Base-by-base conservation (phyloP, 2,888 invertebrate genomes). In the Torymus auratus region DNA sequence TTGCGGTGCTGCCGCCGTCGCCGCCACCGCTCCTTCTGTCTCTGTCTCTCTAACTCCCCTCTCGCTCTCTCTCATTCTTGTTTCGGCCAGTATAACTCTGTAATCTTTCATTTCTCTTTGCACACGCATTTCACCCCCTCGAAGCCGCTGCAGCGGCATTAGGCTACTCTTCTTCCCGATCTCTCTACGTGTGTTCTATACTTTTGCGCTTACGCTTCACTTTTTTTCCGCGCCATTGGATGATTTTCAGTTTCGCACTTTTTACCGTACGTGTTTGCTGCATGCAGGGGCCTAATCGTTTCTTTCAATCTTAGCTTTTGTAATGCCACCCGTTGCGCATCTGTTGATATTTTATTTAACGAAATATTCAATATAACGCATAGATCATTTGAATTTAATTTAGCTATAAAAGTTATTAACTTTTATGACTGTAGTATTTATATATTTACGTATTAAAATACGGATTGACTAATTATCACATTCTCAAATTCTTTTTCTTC, bases 91-190 rank as follows among this genome's bases (percentile, higher is more conserved):
- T 53, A 15, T 69, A 81, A 74, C 77, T 64, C 78, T 69, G 60
- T 78, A 81, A 81, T 81, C 81, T 81, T 81, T 81, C 70, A 67
- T 81, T 81, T 71, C 81, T 78, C 50, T 81, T 74, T 78, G 12
- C 52, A 64, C 52, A 58, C 28, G 41, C 41, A 1, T 41, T 60
- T 58, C 74, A 50, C 74, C 74, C 78, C 81, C 77, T 65, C 69
- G 65, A 7, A 10, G 13, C 10, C 50, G 28, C 3, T 41, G 41
- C 41, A 65, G 58, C 23, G 53, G 52, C 61, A 69, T 77, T 69
- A 71, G 73, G 64, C 69, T 41, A 20, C 20, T 41, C 81, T 77
- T 77, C 81, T 77, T 73, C 23, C 58, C 28, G 62, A 20, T 75
- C 50, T 74, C 5, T 41, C n/a, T n/a, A n/a, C n/a, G 7, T 0